Conservation (phyloP, 2,113 vertebrate genomes). For the Xiphophorus maculatus region DNA sequence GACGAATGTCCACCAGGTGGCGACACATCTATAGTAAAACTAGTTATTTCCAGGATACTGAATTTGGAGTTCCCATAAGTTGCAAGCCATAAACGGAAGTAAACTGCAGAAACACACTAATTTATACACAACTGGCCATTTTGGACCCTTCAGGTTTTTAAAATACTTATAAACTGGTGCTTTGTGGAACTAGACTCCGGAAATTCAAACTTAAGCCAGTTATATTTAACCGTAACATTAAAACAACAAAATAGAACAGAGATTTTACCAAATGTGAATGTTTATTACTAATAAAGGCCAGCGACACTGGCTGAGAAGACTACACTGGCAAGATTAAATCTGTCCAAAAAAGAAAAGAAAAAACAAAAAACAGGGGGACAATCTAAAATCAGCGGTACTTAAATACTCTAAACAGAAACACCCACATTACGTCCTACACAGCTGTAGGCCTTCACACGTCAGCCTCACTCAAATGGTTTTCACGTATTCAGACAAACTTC, state of each 20-base stretch:
- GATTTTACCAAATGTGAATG: constrained; percentile 56
- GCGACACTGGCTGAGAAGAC: constrained; percentile 49
- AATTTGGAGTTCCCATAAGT: too few species aligned
- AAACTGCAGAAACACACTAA: too few species aligned
- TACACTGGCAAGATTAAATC: constrained; percentile 34
- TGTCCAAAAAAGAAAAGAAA: constrained; percentile 10
- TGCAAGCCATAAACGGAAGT: too few species aligned
- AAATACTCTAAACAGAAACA: constrained; percentile 10
- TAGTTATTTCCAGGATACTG: too few species aligned
- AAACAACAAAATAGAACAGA: constrained; percentile 47
- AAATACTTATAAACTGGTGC: too few species aligned
- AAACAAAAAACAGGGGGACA: constrained; percentile 4
- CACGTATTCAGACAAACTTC: not conserved
- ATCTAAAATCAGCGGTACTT: constrained; percentile 13
- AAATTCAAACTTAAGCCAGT: not conserved
- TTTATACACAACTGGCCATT: too few species aligned
- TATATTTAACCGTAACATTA: constrained; percentile 1
- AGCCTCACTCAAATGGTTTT: constrained; percentile 1
- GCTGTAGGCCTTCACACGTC: constrained; percentile 10
- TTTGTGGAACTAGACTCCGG: not conserved
- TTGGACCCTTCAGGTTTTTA: too few species aligned
- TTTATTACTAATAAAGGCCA: constrained; percentile 69
- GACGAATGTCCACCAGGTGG: too few species aligned
- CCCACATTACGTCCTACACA: constrained; percentile 7
- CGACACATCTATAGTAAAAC: too few species aligned